Evolutionary conservation across 2,797 vertebrate species (phyloP).

Genomic region (Paedocypris micromegethes): DNA sequence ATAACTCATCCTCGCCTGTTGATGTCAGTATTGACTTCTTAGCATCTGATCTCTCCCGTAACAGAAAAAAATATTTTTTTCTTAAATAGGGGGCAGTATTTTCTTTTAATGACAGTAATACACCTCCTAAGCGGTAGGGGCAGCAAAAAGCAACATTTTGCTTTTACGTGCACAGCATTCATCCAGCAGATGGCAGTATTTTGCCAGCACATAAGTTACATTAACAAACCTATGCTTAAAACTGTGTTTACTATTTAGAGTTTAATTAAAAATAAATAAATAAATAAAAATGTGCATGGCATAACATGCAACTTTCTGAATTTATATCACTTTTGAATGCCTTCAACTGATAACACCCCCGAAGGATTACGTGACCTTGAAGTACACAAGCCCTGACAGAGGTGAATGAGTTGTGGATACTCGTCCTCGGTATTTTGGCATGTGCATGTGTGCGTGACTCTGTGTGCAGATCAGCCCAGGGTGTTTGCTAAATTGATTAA

Average conservation of each 20-base stretch:
- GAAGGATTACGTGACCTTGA: constrained; percentile 29
- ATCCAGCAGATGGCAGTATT: constrained; percentile 21
- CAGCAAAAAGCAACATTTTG: background rate
- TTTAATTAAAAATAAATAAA: background rate
- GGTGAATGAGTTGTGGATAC: constrained; percentile 31
- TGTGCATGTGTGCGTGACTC: constrained; percentile 20
- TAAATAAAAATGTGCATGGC: background rate
- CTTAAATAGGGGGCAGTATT: constrained; percentile 8
- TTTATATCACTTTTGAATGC: constrained; percentile 11
- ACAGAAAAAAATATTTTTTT: background rate
- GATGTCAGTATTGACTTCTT: constrained; percentile 27
- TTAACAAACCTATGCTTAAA: background rate
- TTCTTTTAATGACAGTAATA: background rate
- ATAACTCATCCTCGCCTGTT: constrained; percentile 2
- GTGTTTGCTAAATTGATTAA: constrained; percentile 51
- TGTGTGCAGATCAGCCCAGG: constrained; percentile 18
- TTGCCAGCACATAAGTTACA: background rate
- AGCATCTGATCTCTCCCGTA: background rate
- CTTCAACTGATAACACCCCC: constrained; percentile 4
- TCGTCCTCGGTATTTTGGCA: constrained; percentile 10
- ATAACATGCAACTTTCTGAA: background rate
- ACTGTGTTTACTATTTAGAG: background rate
- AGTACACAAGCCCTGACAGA: constrained; percentile 23
- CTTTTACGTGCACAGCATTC: background rate
- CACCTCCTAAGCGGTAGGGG: constrained; percentile 7